Conservation (phyloP, 1,140 invertebrate genomes). For the Sinonovacula constricta region DNA sequence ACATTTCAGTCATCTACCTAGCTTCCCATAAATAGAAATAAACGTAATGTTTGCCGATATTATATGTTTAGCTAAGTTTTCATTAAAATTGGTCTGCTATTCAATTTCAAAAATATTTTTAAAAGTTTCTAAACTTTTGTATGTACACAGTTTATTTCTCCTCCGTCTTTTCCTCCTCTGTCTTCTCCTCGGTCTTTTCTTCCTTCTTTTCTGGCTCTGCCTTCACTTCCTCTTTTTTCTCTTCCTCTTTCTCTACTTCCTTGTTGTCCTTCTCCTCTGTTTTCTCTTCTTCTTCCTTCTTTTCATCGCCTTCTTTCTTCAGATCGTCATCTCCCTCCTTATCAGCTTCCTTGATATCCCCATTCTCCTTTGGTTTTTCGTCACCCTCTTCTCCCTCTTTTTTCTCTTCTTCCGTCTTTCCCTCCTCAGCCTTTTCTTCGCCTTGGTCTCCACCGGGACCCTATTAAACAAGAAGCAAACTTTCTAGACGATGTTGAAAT, state of each 20-base stretch:
- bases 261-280: conserved; percentile 50
- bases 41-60: neutral
- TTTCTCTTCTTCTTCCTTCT: conserved; percentile 44
- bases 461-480: too few relatives aligned
- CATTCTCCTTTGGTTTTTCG: conserved; percentile 61
- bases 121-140: conserved; percentile 19
- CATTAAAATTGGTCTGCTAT: conserved; percentile 1
- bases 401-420: conserved; percentile 43
- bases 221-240: conserved; percentile 54
- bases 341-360: conserved; percentile 58
- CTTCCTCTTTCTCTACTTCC: conserved; percentile 47
- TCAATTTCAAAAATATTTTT: conserved; percentile 11
- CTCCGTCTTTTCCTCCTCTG: conserved; percentile 51
- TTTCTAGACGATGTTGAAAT: too few relatives aligned
- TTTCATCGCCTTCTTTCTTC: conserved; percentile 49
- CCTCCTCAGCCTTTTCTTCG: conserved; percentile 63
- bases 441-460: conserved; percentile 38
- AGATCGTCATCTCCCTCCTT: conserved; percentile 37
- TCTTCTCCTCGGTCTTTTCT: conserved; percentile 44
- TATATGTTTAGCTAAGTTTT: neutral
- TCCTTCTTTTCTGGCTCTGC: conserved; percentile 53
- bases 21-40: neutral
- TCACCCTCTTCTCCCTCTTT: conserved; percentile 53
- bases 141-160: conserved; percentile 56
- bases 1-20: neutral